Conservation (phyloP, 2,797 vertebrate genomes). For the Sarcoramphus papa region DNA sequence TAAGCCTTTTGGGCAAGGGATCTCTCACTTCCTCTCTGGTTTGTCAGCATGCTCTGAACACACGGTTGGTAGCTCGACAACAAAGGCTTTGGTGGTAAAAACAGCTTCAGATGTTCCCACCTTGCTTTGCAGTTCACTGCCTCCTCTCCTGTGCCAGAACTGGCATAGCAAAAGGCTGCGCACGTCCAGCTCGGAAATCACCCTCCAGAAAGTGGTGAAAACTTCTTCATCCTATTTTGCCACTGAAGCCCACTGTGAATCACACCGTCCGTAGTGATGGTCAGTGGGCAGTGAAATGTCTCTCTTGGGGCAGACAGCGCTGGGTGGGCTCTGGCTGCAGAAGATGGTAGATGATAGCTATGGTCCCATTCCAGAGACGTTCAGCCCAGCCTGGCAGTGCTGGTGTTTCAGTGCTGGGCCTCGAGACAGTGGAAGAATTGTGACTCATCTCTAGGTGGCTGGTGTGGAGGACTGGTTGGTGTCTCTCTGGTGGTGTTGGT, state of each 20-base stretch:
- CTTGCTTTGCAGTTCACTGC: neutral
- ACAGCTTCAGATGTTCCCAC: neutral
- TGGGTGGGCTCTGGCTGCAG: neutral
- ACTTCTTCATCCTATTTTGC: neutral
- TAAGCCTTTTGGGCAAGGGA: neutral
- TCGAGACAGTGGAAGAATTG: neutral
- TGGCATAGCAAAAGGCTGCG: neutral
- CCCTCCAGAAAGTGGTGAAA: neutral
- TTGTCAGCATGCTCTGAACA: neutral
- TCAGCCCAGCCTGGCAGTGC: neutral
- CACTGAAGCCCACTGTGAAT: neutral
- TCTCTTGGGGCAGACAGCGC: neutral
- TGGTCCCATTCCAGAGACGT: neutral
- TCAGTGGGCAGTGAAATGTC: neutral
- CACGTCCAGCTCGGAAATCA: neutral
- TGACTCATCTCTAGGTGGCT: neutral
- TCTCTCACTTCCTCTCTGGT: neutral
- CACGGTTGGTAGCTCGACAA: neutral
- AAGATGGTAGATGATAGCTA: neutral
- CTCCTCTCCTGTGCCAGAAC: neutral
- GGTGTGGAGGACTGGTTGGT: accelerated
- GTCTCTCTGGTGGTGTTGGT: neutral
- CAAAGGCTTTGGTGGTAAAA: neutral
- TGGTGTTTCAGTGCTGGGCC: neutral
- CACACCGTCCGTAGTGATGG: accelerated